A percentile compares a stretch with the other conserved stretches of the same genome.
These are phyloP conservation scores for Nylanderia fulva DNA, from an alignment of 1,140 invertebrate genomes.

Conservation along the genomic window DNA sequence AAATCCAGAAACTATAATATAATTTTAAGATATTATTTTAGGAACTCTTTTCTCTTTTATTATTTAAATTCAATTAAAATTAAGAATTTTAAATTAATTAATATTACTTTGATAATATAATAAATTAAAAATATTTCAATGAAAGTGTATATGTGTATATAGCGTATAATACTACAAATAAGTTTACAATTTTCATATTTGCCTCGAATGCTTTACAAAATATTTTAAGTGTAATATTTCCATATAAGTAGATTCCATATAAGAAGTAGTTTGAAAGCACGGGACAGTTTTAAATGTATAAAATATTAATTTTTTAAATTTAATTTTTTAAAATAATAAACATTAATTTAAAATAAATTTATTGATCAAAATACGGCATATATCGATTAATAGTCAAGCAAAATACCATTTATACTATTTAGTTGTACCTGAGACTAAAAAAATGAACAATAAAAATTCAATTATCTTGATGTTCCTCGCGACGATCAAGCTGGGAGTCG, in stretches of 20 bases:
- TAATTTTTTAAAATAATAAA: background rate
- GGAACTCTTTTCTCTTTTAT: too few relatives aligned
- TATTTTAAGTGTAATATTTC: background rate
- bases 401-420: slow-evolving; percentile 40
- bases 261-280: background rate
- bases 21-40: too few relatives aligned
- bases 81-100: too few relatives aligned
- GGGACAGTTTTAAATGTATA: background rate
- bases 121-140: too few relatives aligned
- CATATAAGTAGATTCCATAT: background rate
- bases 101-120: too few relatives aligned
- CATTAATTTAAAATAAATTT: background rate
- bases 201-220: background rate
- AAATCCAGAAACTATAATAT: too few relatives aligned
- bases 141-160: too few relatives aligned
- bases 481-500: slow-evolving; percentile 40
- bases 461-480: slow-evolving; percentile 55
- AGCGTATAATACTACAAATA: background rate
- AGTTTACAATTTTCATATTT: background rate
- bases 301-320: background rate
- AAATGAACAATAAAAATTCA: slow-evolving; percentile 50
- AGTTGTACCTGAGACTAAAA: background rate
- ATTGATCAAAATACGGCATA: background rate
- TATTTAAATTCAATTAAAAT: too few relatives aligned
- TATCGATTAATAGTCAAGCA: background rate